Evolutionary conservation across 2,797 vertebrate species (phyloP), one percentile per base, ranked within the genome.

Genomic region (Rhadinocentrus ornatus): DNA sequence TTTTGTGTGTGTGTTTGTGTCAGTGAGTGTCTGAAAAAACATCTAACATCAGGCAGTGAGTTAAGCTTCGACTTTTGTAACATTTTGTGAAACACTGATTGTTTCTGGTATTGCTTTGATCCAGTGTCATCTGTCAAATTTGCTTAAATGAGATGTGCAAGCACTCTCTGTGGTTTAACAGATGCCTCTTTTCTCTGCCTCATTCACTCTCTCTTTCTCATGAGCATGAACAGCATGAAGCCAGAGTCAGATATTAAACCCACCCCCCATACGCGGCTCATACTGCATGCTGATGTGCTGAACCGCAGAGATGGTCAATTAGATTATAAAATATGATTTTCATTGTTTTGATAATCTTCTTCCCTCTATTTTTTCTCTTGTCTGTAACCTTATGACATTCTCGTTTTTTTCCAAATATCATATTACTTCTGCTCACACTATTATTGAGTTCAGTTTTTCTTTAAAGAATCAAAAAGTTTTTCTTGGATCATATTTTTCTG

Each of bases 281-380:
- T 34, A 32, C 71, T 66, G 63, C 65, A 60, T 66, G 62, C 73
- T 74, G 79, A 82, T 65, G 61, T 75, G 32, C 71, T 75, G 69
- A 89, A 78, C 77, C 66, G 32, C 62, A 59, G 61, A 84, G 89
- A 87, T 86, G 85, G 86, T 82, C 86, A 84, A 24, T 80, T 78
- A 75, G 85, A 92, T 89, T 79, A 34, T 15, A 61, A 41, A 58
- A 58, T 80, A 37, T 80, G 77, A 85, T 72, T 90, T 84, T 68
- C 31, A 84, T 85, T 86, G 39, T 29, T 72, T 57, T 31, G 13
- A 71, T 80, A 69, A 72, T 73, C 62, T 61, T 55, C 56, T 52
- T 73, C 39, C 41, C n/a, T 35, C 50, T 48, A n/a, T 59, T 62
- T 56, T 20, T 69, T 66, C 69, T 82, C 65, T 60, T 80, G 55